Percentiles rank a stretch among this genome's conserved stretches.
phyloP scores from a whole-genome alignment of 2,113 vertebrate genomes.

The Arizona elegans region DNA sequence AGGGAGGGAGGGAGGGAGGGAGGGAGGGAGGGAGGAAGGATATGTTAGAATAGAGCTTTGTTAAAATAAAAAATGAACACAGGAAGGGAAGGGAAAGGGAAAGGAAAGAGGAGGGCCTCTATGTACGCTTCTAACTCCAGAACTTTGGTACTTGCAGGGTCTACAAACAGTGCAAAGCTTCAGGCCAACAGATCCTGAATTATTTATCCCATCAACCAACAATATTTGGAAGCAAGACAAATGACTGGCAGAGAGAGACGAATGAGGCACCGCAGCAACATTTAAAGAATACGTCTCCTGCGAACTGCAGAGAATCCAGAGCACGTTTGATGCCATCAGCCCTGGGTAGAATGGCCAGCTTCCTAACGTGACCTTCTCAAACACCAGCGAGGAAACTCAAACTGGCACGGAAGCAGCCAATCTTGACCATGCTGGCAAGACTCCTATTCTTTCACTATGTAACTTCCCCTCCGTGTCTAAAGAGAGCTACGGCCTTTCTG shows the following conservation, averaged over 20 bases:
- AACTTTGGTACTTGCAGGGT: not conserved
- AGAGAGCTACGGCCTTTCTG: not conserved
- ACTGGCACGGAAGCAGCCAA: not conserved
- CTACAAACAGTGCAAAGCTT: not conserved
- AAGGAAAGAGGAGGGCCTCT: no score
- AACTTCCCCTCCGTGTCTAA: not conserved
- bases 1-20: no score
- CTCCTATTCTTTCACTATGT: not conserved
- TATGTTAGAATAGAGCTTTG: no score
- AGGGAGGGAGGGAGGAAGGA: no score
- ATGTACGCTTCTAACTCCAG: not conserved
- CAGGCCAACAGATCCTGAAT: not conserved
- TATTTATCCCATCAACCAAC: not conserved
- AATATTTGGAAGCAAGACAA: not conserved
- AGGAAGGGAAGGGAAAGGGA: no score
- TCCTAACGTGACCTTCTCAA: not conserved
- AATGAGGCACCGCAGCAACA: not conserved
- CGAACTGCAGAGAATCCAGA: not conserved
- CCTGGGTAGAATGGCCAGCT: not conserved
- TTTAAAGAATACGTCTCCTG: no score
- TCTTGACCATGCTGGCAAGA: not conserved
- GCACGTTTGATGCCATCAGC: not conserved
- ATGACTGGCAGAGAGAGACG: not conserved
- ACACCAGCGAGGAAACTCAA: not conserved
- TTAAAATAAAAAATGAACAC: no score